Percentiles rank a stretch among this genome's conserved stretches.
Evolutionary conservation across 2,113 vertebrate species (phyloP).

Genomic region (Oxyura jamaicensis): DNA sequence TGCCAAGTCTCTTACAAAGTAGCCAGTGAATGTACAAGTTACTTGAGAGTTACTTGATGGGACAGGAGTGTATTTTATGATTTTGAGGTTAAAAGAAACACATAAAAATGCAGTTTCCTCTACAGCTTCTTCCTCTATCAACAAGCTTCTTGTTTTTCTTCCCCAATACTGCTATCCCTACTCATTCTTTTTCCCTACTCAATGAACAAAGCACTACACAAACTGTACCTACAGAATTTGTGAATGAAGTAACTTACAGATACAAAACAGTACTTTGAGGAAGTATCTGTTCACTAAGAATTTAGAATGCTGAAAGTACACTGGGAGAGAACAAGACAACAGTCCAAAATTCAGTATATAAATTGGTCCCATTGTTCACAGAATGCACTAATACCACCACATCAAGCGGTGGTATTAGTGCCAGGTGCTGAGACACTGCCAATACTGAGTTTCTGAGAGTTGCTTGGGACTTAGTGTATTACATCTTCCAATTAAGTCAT

Average conservation of each 20-base stretch:
- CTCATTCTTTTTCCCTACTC: background rate
- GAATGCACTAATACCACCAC: background rate
- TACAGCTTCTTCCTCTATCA: background rate
- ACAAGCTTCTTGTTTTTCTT: background rate
- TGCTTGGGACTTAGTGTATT: background rate
- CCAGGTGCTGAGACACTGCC: background rate
- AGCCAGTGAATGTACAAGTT: background rate
- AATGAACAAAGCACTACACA: background rate
- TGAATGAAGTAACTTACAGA: background rate
- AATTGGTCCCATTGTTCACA: background rate
- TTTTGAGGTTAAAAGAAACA: background rate
- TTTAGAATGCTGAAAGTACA: background rate
- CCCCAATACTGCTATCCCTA: no score
- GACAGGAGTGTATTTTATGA: background rate
- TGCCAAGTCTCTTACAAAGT: background rate
- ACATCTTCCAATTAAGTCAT: background rate
- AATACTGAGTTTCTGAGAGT: background rate
- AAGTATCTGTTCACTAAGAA: background rate
- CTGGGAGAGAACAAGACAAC: background rate
- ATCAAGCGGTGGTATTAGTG: background rate
- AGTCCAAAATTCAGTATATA: background rate
- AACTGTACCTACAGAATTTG: background rate
- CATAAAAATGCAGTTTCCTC: background rate
- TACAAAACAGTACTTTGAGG: no score
- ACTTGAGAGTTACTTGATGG: background rate